Base-by-base conservation (phyloP, 2,113 vertebrate species). In the Brevimyrus niger region DNA sequence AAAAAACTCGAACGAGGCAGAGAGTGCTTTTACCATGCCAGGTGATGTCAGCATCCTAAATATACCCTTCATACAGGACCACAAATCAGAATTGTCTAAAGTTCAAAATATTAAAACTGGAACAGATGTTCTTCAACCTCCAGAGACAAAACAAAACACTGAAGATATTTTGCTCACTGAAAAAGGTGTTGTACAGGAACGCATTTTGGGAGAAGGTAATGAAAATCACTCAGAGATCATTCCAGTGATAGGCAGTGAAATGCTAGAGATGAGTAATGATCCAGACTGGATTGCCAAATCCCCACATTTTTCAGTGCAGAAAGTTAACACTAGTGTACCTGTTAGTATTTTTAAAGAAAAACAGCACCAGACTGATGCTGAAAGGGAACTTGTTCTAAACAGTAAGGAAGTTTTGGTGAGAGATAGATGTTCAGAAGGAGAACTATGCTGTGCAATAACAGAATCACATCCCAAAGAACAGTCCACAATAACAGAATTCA, bases 11-110 rank as follows among this genome's bases (percentile, higher is more conserved):
- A 76, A 90, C 92, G 94, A 97, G 90, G 83, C 94, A 51, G 97
- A 97, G 85, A 92, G 95, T 9, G 84, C 95, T 44, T 97, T 98
- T 91, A 97, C n/a, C n/a, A n/a, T n/a, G 94, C 92, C 90, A 58
- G 96, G 83, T 69, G 61, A 69, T 69, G 61, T 13, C 89, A 97
- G 96, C 69, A 94, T 97, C 27, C 97, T 98, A 92, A 96, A 89
- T 92, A 94, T 96, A 91, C 94, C 97, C 3, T 96, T 97, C 90
- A 92, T 95, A 91, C 96, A 97, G 89, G 96, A 97, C 90, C 96
- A 96, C 3, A 96, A 96, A 76, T 89, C 95, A 58, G 90, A 51
- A 51, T 82, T 89, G 58, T 10, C 48, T 47, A 90, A 93, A 88
- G 19, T 90, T 89, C 91, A 93, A 87, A 90, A 76, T 91, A 46